Base-by-base conservation (phyloP, 1,140 invertebrate species). In the Phymorhynchus buccinoides region DNA sequence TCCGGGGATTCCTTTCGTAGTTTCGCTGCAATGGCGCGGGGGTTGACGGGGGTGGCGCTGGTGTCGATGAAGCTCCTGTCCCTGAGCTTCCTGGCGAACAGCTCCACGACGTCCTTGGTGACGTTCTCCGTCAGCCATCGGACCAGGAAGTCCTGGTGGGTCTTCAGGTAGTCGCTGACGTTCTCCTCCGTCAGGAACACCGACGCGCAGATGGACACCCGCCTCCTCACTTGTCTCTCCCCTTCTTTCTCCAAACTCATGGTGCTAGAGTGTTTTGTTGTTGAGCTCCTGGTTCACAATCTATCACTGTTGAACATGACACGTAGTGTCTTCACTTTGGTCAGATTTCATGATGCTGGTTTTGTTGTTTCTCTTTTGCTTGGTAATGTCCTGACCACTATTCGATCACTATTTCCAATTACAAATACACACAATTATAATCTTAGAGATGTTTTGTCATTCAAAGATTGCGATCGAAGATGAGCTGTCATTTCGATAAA, bases 91-190 rank as follows among this genome's bases (percentile, higher is more conserved):
- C 80, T 75, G 30, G 85, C 84, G n/a, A 88, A 78, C 1, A 32
- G n/a, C 44, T 87, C 81, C 32, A 86, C 27, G 37, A 80, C 83
- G 41, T 89, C 88, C 62, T 83, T 82, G 77, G 88, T 88, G 6
- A 85, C 87, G 86, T 90, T 88, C 80, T 91, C 87, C 32, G 87
- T 83, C 22, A 90, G 48, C 88, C 89, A 90, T 62, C 87, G 85
- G 71, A 88, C 79, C 9, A 90, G 83, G 83, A 90, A 91, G 0
- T 90, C 86, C 16, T 88, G 83, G 87, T 90, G 87, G n/a, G 88
- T 83, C 42, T 85, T 83, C 14, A 90, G 85, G 66, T 87, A 90
- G 12, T 75, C 48, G 39, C 85, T 87, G 6, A 90, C 89, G n/a
- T 80, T 84, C 2, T 87, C 87, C 77, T 90, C 91, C 32, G 85